A percentile compares a stretch with the other conserved stretches of the same genome.
phyloP scores from a whole-genome alignment of 2,888 invertebrate species.

The Eledone cirrhosa region DNA sequence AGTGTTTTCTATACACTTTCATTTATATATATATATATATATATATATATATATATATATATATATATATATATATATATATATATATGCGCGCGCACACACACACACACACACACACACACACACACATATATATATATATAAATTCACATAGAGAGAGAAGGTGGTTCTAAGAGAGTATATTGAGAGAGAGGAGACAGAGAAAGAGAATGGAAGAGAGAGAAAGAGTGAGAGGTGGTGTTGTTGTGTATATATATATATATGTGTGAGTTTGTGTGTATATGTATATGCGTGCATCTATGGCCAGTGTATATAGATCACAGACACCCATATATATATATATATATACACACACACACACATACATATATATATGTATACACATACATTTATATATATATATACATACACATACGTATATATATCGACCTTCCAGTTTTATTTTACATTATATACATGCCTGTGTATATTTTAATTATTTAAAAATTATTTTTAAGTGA shows the following conservation, averaged over 20 bases:
- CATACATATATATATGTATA: too few species aligned
- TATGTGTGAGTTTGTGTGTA: too few species aligned
- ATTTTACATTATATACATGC: too few species aligned
- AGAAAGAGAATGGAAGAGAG: background rate
- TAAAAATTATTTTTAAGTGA: too few species aligned
- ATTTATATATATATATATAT: background rate
- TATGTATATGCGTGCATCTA: background rate
- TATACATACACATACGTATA: too few species aligned
- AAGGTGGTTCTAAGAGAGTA: background rate
- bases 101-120: constrained; percentile 4
- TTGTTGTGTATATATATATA: too few species aligned
- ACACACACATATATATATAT: background rate
- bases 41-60: too few species aligned
- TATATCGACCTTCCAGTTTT: too few species aligned
- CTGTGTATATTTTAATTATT: too few species aligned
- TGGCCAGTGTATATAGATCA: background rate
- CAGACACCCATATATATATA: background rate
- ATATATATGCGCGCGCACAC: background rate
- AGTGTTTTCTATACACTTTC: too few species aligned
- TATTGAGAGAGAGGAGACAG: background rate
- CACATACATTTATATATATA: too few species aligned
- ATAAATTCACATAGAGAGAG: background rate
- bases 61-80: background rate
- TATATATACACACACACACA: background rate
- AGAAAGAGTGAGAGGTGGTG: too few species aligned